These are phyloP conservation scores for Ptilorrhoa leucosticta DNA, from an alignment of 2,113 vertebrate genomes.

Conservation along the genomic window DNA sequence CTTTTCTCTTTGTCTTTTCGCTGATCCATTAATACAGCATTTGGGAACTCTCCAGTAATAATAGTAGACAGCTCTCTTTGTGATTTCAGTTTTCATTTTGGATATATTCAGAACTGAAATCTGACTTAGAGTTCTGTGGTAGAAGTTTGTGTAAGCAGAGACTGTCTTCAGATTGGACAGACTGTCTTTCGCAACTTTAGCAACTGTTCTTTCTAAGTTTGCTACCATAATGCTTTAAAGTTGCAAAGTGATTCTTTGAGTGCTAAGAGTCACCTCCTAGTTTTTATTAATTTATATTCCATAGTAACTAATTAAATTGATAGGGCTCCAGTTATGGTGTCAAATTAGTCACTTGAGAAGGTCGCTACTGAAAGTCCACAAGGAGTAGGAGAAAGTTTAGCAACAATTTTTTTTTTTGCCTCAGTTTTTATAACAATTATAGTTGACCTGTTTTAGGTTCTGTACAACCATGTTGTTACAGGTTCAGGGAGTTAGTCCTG, in stretches of 20 bases:
- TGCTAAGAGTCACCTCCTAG: background rate
- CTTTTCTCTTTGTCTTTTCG: background rate
- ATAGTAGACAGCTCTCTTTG: background rate
- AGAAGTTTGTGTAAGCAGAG: background rate
- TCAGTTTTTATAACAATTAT: background rate
- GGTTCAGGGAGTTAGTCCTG: background rate
- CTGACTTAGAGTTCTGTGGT: background rate
- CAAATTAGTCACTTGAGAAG: background rate
- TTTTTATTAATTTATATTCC: background rate
- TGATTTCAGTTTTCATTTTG: background rate
- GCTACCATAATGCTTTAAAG: background rate
- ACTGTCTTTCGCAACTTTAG: background rate
- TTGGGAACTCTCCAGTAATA: background rate
- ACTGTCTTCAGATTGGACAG: background rate
- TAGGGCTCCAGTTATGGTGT: rapidly evolving
- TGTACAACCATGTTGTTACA: background rate
- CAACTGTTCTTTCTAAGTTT: background rate
- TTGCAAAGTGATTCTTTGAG: background rate
- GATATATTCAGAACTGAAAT: background rate
- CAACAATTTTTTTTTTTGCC: background rate
- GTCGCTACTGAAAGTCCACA: background rate
- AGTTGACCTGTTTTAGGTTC: background rate
- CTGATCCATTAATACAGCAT: background rate
- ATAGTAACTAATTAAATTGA: background rate
- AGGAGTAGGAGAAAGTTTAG: background rate